These are phyloP conservation scores for Xyrauchen texanus DNA, from an alignment of 2,113 vertebrate genomes.

Conservation along the genomic window DNA sequence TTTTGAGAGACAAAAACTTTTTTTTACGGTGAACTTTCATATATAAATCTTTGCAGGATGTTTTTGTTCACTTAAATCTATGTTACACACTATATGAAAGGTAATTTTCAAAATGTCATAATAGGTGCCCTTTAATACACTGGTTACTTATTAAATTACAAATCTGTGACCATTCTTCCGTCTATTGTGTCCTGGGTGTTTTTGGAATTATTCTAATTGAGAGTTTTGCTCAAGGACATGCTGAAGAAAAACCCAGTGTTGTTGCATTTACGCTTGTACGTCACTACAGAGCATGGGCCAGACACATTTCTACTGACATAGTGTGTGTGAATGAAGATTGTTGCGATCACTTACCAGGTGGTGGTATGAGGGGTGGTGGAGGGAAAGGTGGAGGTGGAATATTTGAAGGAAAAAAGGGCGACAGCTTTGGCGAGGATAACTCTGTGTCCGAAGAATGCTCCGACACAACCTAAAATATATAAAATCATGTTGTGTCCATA, in stretches of 20 bases:
- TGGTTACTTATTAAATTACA: too few species aligned
- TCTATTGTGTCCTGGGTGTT: too few species aligned
- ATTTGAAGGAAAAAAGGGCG: conserved; percentile 83
- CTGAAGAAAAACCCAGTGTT: conserved; percentile 13
- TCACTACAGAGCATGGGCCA: not conserved
- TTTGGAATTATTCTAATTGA: not conserved
- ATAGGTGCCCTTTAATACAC: too few species aligned
- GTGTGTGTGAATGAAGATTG: not conserved
- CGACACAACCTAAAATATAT: conserved; percentile 52
- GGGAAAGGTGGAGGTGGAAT: conserved; percentile 86
- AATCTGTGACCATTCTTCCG: too few species aligned
- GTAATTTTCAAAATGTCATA: too few species aligned
- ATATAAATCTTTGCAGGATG: too few species aligned
- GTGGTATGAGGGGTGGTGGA: conserved; percentile 57
- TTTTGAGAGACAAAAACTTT: too few species aligned
- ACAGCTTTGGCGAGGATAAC: conserved; percentile 78
- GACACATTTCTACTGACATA: not conserved
- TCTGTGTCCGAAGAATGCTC: conserved; percentile 80
- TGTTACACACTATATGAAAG: too few species aligned
- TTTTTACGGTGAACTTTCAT: too few species aligned
- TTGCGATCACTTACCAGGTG: conserved; percentile 77
- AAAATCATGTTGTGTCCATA: not conserved
- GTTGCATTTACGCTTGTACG: not conserved
- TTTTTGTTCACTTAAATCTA: too few species aligned
- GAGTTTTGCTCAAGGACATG: conserved; percentile 9